Base-by-base conservation (phyloP, 1,140 invertebrate species). In the Agrilus planipennis region DNA sequence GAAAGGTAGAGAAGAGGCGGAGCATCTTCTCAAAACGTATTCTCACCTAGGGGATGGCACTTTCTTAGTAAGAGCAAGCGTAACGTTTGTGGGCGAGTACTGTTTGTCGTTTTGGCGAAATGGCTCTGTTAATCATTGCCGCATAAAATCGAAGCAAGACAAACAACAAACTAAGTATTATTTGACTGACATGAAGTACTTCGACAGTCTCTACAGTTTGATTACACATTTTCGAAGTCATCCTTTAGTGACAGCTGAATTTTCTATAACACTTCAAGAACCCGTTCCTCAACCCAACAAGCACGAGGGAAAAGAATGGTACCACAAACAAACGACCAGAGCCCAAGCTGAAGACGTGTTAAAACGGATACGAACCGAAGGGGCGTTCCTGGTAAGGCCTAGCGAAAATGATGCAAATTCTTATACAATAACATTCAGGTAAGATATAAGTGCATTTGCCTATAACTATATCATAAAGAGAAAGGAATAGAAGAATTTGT, bases 21-120 rank as follows among this genome's bases (percentile, higher is more conserved):
- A 82, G 59, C 68, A 74, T 40, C 46, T 71, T n/a, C 62, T 96
- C 1, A 70, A 77, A 42, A 68, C 75, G 9, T 89, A 93, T 62
- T 77, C 86, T 1, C 70, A 89, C 62, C 70, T 95, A 11, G 91
- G 91, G 1, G 89, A 96, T 62, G 93, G 92, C 1, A 93, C 89
- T 2, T 98, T 97, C 64, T 69, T 98, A 11, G 92, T 98, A 0
- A 67, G 92, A 42, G 84, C 92, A 48, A 93, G 90, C 61, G 89
- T 93, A 19, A 96, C 91, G 0, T 97, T 95, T 67, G 86, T 94
- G 14, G 92, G 92, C 0, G 91, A 96, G 65, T 95, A 93, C 60
- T 90, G 89, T 40, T 62, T 98, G 2, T 95, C 90, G 0, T 96
- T 97, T 65, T 94, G 86, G 87, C 71, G 89, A 9, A 77, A 88